Percentiles rank a stretch among this genome's conserved stretches.
Evolutionary conservation across 2,797 vertebrate genomes (phyloP).

Genomic region (Australoheros facetus): DNA sequence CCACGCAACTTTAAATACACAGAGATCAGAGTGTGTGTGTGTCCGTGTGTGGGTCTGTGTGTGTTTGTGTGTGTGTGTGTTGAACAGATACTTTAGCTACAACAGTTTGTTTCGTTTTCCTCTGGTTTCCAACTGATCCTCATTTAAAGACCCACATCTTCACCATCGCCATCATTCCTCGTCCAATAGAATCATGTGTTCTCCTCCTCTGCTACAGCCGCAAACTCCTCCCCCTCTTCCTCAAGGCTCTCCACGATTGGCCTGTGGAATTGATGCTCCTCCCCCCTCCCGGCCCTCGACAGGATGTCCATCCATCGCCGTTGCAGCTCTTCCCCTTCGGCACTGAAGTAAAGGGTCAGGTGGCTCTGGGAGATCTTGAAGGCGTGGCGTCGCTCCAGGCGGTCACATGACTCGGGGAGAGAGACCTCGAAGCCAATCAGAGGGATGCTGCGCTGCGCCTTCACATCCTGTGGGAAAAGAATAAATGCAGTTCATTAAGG

Average conservation of each 20-base stretch:
- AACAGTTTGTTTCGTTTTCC: conserved; percentile 3
- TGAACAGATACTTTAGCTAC: neutral
- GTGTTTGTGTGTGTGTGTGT: neutral
- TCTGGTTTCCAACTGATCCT: conserved; percentile 29
- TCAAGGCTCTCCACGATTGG: conserved; percentile 85
- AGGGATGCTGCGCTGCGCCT: conserved; percentile 90
- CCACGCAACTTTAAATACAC: conserved; percentile 10
- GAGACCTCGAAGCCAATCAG: conserved; percentile 91
- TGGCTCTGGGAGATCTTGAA: conserved; percentile 95
- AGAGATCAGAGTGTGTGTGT: neutral
- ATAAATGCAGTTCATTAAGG: neutral
- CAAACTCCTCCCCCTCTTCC: conserved; percentile 81
- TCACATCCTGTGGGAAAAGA: conserved; percentile 83
- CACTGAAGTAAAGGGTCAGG: conserved; percentile 91
- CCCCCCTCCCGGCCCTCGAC: conserved; percentile 86
- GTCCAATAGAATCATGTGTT: conserved; percentile 77
- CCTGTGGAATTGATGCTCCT: conserved; percentile 80
- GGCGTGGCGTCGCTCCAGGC: conserved; percentile 86
- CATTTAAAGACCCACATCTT: conserved; percentile 33
- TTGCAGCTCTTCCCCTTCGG: conserved; percentile 89
- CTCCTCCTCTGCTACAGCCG: conserved; percentile 60
- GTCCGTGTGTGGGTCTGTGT: neutral
- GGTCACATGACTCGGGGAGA: conserved; percentile 87
- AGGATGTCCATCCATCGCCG: conserved; percentile 89
- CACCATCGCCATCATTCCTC: neutral